A percentile compares a stretch with the other conserved stretches of the same genome.
Conservation (phyloP, 2,797 vertebrate species). For the Pelobates cultripes region DNA sequence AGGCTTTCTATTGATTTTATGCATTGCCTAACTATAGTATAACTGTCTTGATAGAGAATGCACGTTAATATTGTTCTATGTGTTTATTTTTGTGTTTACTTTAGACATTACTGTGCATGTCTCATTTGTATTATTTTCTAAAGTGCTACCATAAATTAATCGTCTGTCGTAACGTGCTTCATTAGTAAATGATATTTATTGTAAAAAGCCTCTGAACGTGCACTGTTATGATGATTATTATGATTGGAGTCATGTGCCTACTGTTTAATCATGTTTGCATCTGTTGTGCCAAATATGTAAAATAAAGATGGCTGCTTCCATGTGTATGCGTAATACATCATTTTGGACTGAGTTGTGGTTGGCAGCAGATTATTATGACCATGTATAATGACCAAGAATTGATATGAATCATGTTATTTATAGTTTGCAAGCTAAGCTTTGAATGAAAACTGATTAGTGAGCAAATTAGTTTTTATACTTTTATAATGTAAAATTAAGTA, state of each 20-base stretch:
- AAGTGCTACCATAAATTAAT: not conserved
- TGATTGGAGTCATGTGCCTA: conserved; percentile 27
- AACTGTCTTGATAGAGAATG: not conserved
- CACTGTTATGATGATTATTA: not conserved
- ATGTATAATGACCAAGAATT: too few species aligned
- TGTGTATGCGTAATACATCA: not conserved
- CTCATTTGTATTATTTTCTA: not conserved
- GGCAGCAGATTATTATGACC: too few species aligned
- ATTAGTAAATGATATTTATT: not conserved
- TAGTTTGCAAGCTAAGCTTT: too few species aligned
- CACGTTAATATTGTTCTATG: not conserved
- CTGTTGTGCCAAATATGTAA: conserved; percentile 30
- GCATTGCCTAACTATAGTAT: not conserved
- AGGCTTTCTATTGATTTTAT: not conserved
- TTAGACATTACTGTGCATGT: too few species aligned
- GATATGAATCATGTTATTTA: too few species aligned
- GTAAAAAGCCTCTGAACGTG: not conserved
- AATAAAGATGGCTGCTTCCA: conserved; percentile 22
- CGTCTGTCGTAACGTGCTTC: not conserved
- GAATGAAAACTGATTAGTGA: too few species aligned
- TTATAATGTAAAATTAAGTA: too few species aligned
- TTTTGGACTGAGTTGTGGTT: too few species aligned
- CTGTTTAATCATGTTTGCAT: conserved; percentile 29
- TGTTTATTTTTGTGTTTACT: not conserved
- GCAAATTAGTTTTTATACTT: too few species aligned